A percentile compares a stretch with the other conserved stretches of the same genome.
Conservation (phyloP, 2,888 invertebrate species). For the Papilio protenor region DNA sequence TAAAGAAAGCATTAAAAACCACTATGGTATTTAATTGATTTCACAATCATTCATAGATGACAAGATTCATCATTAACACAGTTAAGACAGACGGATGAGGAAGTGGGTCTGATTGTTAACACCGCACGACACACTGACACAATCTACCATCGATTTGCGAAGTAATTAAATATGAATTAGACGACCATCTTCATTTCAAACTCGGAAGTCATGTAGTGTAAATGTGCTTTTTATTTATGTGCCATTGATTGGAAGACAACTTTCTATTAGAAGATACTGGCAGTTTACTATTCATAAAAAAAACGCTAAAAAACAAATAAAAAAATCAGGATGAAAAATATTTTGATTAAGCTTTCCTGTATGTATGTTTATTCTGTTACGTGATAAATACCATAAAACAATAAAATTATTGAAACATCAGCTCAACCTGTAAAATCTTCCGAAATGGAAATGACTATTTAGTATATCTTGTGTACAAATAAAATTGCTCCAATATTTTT, state of each 20-base stretch:
- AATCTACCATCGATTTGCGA: constrained; percentile 20
- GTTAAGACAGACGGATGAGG: background rate
- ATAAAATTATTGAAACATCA: too few relatives aligned
- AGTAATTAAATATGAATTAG: constrained; percentile 31
- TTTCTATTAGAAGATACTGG: background rate
- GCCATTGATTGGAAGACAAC: background rate
- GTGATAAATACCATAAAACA: background rate
- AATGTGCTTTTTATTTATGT: constrained; percentile 3
- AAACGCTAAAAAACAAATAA: background rate
- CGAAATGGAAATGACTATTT: too few relatives aligned
- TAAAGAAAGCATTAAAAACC: too few relatives aligned
- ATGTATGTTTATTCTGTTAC: background rate
- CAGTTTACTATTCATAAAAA: background rate
- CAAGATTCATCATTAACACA: constrained; percentile 16
- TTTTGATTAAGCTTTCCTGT: background rate
- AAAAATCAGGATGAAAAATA: background rate
- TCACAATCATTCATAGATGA: background rate
- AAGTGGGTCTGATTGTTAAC: constrained; percentile 9
- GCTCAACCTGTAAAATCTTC: too few relatives aligned
- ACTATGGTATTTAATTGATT: background rate
- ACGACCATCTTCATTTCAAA: background rate
- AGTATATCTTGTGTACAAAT: background rate
- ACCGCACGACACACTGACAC: constrained; percentile 35
- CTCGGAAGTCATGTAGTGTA: constrained; percentile 9
- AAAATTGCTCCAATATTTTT: background rate